These are phyloP conservation scores for Cnemophilus loriae DNA, from an alignment of 2,113 vertebrate genomes.

Conservation along the genomic window DNA sequence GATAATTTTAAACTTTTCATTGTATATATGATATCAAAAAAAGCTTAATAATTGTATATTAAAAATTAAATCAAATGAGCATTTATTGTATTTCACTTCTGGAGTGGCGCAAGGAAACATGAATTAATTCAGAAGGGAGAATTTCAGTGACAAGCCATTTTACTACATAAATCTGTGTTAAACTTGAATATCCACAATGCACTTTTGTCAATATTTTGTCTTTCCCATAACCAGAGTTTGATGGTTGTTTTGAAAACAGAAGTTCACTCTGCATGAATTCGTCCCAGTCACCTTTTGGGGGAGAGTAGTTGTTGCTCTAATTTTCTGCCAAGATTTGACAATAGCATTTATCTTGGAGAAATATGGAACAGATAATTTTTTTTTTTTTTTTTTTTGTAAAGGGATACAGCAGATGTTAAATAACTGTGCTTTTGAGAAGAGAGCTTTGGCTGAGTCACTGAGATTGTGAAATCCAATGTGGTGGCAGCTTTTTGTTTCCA, in stretches of 20 bases:
- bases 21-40: neutral
- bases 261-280: neutral
- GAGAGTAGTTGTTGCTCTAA: neutral
- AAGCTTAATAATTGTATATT: neutral
- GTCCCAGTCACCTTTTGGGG: neutral
- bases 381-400: neutral
- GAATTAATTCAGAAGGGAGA: neutral
- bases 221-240: neutral
- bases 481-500: neutral
- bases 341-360: neutral
- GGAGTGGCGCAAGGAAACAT: neutral
- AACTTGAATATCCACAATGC: neutral
- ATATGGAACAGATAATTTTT: neutral
- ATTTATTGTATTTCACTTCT: neutral
- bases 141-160: neutral
- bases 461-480: neutral
- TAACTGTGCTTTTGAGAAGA: neutral
- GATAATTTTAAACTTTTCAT: neutral
- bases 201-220: neutral
- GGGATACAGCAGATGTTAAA: neutral
- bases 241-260: neutral
- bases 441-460: neutral
- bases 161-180: neutral
- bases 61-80: neutral
- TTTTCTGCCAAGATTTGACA: slow-evolving; percentile 1